These are phyloP conservation scores for Vesta saturnalis DNA, from an alignment of 2,888 invertebrate genomes.

Conservation along the genomic window DNA sequence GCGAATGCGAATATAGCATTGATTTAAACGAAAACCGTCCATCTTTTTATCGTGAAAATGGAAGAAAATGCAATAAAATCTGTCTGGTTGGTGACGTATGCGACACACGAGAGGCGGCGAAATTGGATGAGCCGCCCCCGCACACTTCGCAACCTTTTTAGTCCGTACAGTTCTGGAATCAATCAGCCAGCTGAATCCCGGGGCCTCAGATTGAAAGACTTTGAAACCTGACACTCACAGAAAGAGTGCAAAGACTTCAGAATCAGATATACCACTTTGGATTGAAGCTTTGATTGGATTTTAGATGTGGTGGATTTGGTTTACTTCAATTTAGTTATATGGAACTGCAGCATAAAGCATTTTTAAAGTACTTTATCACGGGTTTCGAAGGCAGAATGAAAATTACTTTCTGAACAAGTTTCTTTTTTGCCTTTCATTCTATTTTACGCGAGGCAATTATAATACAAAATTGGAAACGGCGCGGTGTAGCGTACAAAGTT, in stretches of 20 bases:
- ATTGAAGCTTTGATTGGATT: constrained; percentile 55
- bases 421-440: constrained; percentile 11
- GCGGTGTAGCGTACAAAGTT: no score
- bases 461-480: constrained; percentile 1
- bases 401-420: constrained; percentile 24
- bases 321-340: constrained; percentile 39
- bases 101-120: constrained; percentile 59
- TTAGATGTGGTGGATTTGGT: constrained; percentile 45
- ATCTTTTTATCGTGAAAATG: constrained; percentile 78
- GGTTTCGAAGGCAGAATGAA: constrained; percentile 22
- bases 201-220: constrained; percentile 49
- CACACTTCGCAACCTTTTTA: constrained; percentile 39
- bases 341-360: constrained; percentile 37
- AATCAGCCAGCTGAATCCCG: constrained; percentile 49
- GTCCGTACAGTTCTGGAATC: constrained; percentile 43
- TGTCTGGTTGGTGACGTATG: constrained; percentile 60
- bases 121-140: constrained; percentile 55
- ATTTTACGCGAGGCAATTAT: constrained; percentile 7
- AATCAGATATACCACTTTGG: constrained; percentile 49
- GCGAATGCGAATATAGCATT: constrained; percentile 66
- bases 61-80: constrained; percentile 61
- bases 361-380: constrained; percentile 34
- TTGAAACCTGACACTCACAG: constrained; percentile 50
- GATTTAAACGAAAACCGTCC: constrained; percentile 94
- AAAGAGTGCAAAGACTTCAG: constrained; percentile 49